Percentiles rank a stretch among this genome's conserved stretches.
Evolutionary conservation across 92 coral and sea anemone genomes (phyloP).

Genomic region (Siderastrea siderea): DNA sequence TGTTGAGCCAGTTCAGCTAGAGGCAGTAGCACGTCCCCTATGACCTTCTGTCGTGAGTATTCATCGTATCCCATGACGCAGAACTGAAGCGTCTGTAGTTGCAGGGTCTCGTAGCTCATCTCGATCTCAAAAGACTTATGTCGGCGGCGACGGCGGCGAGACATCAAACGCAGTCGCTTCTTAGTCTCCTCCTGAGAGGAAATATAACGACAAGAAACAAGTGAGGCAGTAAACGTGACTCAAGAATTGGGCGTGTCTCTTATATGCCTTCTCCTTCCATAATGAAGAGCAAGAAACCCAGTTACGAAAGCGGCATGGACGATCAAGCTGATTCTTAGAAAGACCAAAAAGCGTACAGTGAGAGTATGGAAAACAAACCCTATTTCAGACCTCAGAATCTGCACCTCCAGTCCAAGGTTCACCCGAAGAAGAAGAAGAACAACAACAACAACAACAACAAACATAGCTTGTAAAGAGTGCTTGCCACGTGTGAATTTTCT

Average conservation of each 20-base stretch:
- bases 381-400: too few relatives aligned
- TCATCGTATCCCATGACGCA: slow-evolving; percentile 88
- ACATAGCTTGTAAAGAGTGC: not conserved
- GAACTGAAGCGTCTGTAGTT: slow-evolving; percentile 81
- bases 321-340: too few relatives aligned
- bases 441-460: not conserved
- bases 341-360: too few relatives aligned
- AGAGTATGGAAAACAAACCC: too few relatives aligned
- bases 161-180: slow-evolving; percentile 30
- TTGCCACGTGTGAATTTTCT: not conserved
- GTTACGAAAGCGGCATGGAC: too few relatives aligned
- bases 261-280: too few relatives aligned
- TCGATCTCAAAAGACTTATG: slow-evolving; percentile 83
- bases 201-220: not conserved
- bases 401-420: too few relatives aligned
- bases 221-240: too few relatives aligned
- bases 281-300: too few relatives aligned
- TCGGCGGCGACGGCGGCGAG: slow-evolving; percentile 69
- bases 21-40: slow-evolving; percentile 91
- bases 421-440: too few relatives aligned
- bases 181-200: slow-evolving; percentile 15
- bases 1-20: slow-evolving; percentile 83
- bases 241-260: too few relatives aligned
- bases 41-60: slow-evolving; percentile 79
- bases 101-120: slow-evolving; percentile 84